Evolutionary conservation across 2,888 invertebrate species (phyloP).

Genomic region (Lottia scabra): DNA sequence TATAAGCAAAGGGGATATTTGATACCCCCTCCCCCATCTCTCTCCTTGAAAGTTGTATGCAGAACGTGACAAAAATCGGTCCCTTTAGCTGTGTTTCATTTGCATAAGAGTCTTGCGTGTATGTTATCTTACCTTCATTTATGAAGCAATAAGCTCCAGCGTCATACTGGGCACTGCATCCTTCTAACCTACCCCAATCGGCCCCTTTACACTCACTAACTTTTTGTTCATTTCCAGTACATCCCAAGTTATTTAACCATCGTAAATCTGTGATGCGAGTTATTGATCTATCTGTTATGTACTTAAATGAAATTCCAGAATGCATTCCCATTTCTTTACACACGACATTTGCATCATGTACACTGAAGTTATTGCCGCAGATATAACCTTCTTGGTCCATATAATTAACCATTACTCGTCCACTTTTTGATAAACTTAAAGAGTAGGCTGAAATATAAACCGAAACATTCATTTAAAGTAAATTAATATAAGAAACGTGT

Average conservation of each 20-base stretch:
- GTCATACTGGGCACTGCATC: slow-evolving; percentile 30
- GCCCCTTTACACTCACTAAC: slow-evolving; percentile 38
- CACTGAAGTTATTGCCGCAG: slow-evolving; percentile 45
- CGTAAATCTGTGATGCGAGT: slow-evolving; percentile 28
- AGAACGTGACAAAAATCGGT: too few species aligned
- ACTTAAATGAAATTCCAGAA: neutral
- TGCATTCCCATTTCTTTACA: slow-evolving; percentile 42
- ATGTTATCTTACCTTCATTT: slow-evolving; percentile 31
- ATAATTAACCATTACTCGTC: slow-evolving; percentile 38
- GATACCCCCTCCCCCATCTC: too few species aligned
- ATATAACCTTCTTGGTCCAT: slow-evolving; percentile 44
- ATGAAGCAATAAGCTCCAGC: slow-evolving; percentile 49
- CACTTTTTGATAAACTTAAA: slow-evolving; percentile 30
- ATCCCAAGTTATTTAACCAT: slow-evolving; percentile 46
- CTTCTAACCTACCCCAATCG: slow-evolving; percentile 35
- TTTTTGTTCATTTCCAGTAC: slow-evolving; percentile 41
- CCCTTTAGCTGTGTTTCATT: too few species aligned
- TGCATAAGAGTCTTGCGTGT: too few species aligned
- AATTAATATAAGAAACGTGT: too few species aligned
- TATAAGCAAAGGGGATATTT: too few species aligned
- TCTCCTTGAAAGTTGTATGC: too few species aligned
- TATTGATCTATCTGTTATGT: neutral
- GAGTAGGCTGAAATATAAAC: slow-evolving; percentile 28
- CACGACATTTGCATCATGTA: slow-evolving; percentile 42
- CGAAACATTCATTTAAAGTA: too few species aligned